phyloP scores from a whole-genome alignment of 92 coral and sea anemone genomes.

The Phenganax stokvisi region DNA sequence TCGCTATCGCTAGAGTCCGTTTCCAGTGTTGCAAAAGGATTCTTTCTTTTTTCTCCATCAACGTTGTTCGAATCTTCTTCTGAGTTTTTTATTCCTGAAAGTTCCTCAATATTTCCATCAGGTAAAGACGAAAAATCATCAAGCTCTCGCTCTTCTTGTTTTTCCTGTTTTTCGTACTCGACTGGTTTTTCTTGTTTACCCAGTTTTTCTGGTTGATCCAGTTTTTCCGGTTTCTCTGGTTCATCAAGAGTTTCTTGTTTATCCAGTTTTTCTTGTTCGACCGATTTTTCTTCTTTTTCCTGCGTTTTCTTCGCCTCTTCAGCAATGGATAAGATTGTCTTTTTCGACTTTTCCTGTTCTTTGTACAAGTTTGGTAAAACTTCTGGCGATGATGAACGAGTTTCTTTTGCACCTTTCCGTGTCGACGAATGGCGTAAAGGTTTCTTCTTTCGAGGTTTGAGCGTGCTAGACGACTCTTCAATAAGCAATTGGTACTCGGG shows the following conservation, averaged over 20 bases:
- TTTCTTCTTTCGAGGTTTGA: conserved; percentile 5
- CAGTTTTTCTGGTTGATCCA: background rate
- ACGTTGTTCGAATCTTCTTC: too few relatives aligned
- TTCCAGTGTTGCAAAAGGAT: background rate
- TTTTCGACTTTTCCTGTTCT: background rate
- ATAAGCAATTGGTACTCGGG: conserved; percentile 5
- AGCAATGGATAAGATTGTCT: background rate
- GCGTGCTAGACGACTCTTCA: background rate
- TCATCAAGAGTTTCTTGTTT: background rate
- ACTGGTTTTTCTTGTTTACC: background rate
- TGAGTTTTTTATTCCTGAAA: too few relatives aligned
- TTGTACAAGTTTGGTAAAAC: too few relatives aligned
- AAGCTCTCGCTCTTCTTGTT: too few relatives aligned
- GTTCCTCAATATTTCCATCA: too few relatives aligned
- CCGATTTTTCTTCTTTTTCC: background rate
- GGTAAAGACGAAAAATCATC: too few relatives aligned
- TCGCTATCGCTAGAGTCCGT: conserved; percentile 1
- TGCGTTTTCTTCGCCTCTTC: background rate
- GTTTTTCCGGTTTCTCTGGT: background rate
- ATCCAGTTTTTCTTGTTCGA: background rate
- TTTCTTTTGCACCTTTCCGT: background rate
- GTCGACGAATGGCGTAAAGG: background rate
- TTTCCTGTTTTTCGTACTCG: too few relatives aligned
- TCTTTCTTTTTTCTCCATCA: background rate
- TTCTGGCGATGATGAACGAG: background rate